phyloP scores from a whole-genome alignment of 2,888 invertebrate genomes.

The Malachius bipustulatus region DNA sequence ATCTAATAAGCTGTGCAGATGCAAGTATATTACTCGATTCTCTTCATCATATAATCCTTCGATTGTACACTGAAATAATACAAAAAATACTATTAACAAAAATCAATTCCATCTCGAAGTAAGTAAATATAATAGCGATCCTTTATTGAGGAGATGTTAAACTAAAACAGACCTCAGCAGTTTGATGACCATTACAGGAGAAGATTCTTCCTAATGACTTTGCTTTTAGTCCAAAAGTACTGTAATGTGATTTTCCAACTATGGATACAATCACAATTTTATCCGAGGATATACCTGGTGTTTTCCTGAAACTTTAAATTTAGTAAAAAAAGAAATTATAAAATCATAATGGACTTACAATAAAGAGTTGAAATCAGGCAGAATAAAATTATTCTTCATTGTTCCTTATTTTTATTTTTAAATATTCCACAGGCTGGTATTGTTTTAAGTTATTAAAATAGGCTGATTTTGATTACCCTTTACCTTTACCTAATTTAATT shows the following conservation, averaged over 20 bases:
- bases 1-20: conserved; percentile 45
- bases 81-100: background rate
- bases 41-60: conserved; percentile 40
- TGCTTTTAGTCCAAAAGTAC: conserved; percentile 51
- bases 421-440: too few species aligned
- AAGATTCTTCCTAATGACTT: conserved; percentile 44
- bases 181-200: conserved; percentile 35
- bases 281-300: conserved; percentile 29
- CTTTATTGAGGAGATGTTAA: too few species aligned
- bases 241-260: conserved; percentile 57
- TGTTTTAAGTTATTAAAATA: too few species aligned
- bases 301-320: conserved; percentile 23
- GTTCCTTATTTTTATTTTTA: too few species aligned
- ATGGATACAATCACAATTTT: conserved; percentile 59
- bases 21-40: conserved; percentile 44
- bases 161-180: too few species aligned
- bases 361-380: conserved; percentile 23
- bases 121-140: conserved; percentile 9
- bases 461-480: too few species aligned
- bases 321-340: conserved; percentile 6
- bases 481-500: too few species aligned
- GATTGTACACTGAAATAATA: conserved; percentile 31
- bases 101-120: background rate
- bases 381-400: conserved; percentile 26
- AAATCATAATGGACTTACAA: conserved; percentile 19